phyloP scores from a whole-genome alignment of 2,888 invertebrate species.

The Mythimna pallens region DNA sequence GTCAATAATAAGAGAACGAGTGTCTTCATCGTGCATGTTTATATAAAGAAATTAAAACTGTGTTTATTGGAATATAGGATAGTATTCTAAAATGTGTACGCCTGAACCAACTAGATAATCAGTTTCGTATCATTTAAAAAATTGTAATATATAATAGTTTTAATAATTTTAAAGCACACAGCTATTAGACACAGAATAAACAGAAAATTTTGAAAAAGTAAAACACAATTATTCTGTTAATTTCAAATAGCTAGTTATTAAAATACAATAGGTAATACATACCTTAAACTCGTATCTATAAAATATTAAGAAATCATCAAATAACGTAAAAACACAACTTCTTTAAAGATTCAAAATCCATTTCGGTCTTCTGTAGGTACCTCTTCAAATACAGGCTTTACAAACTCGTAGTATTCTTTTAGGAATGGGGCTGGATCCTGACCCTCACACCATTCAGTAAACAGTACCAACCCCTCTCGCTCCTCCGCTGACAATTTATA shows the following conservation, averaged over 20 bases:
- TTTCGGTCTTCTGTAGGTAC: slow-evolving; percentile 44
- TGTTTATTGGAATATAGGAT: not conserved
- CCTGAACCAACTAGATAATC: slow-evolving; percentile 69
- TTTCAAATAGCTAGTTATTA: slow-evolving; percentile 11
- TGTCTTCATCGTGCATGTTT: slow-evolving; percentile 67
- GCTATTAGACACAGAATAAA: not conserved
- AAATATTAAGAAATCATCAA: slow-evolving; percentile 1
- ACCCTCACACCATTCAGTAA: slow-evolving; percentile 88
- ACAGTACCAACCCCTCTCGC: slow-evolving; percentile 79
- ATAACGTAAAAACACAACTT: slow-evolving; percentile 33
- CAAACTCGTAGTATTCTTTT: slow-evolving; percentile 79
- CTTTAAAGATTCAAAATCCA: slow-evolving; percentile 55
- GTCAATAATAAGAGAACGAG: slow-evolving; percentile 68
- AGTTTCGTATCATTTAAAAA: slow-evolving; percentile 16
- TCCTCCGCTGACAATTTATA: slow-evolving; percentile 81
- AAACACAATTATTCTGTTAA: not conserved
- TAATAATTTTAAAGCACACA: not conserved
- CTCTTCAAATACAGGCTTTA: slow-evolving; percentile 80
- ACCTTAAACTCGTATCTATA: slow-evolving; percentile 4
- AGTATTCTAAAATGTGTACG: slow-evolving; percentile 17
- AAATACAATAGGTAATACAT: not conserved
- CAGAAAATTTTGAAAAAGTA: not conserved
- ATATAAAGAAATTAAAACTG: not conserved
- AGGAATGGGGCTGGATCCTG: slow-evolving; percentile 81
- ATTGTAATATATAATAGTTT: not conserved